Evolutionary conservation across 2,797 vertebrate species (phyloP).

Genomic region (Coregonus ussuriensis): DNA sequence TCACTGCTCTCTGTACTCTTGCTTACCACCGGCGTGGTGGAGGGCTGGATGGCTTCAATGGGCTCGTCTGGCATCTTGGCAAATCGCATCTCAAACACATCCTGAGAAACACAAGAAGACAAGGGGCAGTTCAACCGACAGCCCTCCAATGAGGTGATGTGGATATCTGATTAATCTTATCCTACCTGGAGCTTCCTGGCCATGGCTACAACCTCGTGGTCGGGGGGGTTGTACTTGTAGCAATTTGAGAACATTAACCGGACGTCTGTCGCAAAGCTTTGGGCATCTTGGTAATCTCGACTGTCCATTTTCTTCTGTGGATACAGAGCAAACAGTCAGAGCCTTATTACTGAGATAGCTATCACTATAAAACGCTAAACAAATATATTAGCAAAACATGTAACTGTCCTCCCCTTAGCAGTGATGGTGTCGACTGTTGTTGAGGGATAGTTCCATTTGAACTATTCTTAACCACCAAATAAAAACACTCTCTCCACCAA

Average conservation of each 20-base stretch:
- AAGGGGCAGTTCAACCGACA: neutral
- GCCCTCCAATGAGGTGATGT: neutral
- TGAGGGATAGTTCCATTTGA: no score
- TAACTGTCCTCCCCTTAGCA: no score
- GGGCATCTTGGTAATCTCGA: slow-evolving; percentile 90
- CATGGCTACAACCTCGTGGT: slow-evolving; percentile 95
- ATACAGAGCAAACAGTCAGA: slow-evolving; percentile 1
- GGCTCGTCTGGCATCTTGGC: slow-evolving; percentile 97
- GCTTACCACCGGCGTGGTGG: slow-evolving; percentile 83
- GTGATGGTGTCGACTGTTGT: no score
- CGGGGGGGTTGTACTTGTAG: slow-evolving; percentile 97
- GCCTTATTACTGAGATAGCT: neutral
- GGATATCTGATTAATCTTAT: neutral
- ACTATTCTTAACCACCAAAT: neutral
- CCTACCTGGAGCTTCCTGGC: slow-evolving; percentile 77
- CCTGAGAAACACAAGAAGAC: slow-evolving; percentile 66
- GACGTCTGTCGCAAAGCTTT: slow-evolving; percentile 93
- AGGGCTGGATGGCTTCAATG: slow-evolving; percentile 77
- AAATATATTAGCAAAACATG: neutral
- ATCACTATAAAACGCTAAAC: neutral
- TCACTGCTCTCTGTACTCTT: slow-evolving; percentile 94
- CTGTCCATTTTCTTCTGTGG: slow-evolving; percentile 96
- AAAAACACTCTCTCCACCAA: slow-evolving; percentile 65
- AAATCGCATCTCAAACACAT: slow-evolving; percentile 97
- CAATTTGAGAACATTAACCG: slow-evolving; percentile 99